A percentile compares a stretch with the other conserved stretches of the same genome.
These are phyloP conservation scores for Phoeniculus purpureus DNA, from an alignment of 2,797 vertebrate genomes.

Conservation along the genomic window DNA sequence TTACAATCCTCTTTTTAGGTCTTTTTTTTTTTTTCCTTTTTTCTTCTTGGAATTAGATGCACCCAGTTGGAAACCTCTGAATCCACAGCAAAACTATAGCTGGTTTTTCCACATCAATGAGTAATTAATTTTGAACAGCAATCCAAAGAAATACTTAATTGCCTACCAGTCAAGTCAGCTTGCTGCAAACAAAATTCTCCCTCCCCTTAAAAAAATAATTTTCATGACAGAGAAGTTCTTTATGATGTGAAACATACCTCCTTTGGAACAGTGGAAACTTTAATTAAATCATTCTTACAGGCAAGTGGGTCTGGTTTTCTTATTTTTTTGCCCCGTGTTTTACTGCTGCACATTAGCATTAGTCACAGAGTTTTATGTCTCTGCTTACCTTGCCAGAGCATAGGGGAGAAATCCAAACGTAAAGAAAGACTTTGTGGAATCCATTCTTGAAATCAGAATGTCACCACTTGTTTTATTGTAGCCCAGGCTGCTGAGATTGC, in stretches of 20 bases:
- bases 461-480: neutral
- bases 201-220: conserved; percentile 32
- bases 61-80: conserved; percentile 16
- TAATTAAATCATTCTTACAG: conserved; percentile 56
- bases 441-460: neutral
- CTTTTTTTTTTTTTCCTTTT: neutral
- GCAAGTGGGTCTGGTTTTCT: conserved; percentile 44
- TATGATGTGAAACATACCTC: conserved; percentile 56
- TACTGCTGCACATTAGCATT: conserved; percentile 42
- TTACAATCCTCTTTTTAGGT: conserved; percentile 48
- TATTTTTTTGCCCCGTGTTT: conserved; percentile 46
- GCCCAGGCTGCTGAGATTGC: neutral
- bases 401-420: neutral
- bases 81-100: conserved; percentile 20
- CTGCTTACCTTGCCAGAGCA: neutral
- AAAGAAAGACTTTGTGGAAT: neutral
- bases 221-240: conserved; percentile 23
- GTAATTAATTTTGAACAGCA: conserved; percentile 63
- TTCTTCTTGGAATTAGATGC: conserved; percentile 49
- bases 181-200: conserved; percentile 3
- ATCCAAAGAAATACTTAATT: conserved; percentile 47
- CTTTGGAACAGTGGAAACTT: conserved; percentile 54
- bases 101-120: conserved; percentile 61
- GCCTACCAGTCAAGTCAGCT: conserved; percentile 32
- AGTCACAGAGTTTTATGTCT: conserved; percentile 40